Percentiles rank a stretch among this genome's conserved stretches.
Conservation (phyloP, 1,140 invertebrate species). For the Macrotrachela quadricornifera region DNA sequence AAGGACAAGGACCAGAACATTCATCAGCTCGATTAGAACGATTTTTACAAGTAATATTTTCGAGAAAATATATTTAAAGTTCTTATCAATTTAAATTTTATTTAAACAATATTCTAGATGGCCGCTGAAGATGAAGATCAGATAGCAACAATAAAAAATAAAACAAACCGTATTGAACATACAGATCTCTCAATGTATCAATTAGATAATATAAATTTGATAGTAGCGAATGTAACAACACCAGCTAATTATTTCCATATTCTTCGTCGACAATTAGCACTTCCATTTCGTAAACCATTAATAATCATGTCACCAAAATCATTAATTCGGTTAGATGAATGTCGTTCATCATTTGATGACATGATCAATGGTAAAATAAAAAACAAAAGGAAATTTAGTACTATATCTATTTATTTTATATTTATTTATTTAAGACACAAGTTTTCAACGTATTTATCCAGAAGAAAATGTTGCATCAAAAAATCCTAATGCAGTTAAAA, state of each 20-base stretch:
- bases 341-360: conserved; percentile 73
- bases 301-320: conserved; percentile 94
- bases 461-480: conserved; percentile 40
- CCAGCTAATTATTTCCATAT: conserved; percentile 93
- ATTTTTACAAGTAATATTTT: conserved; percentile 69
- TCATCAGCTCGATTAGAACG: conserved; percentile 79
- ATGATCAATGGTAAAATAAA: not conserved
- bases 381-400: conserved; percentile 39
- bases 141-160: not conserved
- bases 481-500: conserved; percentile 51
- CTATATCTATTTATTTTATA: not conserved
- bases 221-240: conserved; percentile 78
- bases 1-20: conserved; percentile 98
- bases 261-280: conserved; percentile 69
- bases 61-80: conserved; percentile 39
- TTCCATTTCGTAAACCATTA: conserved; percentile 81
- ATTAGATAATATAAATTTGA: conserved; percentile 72
- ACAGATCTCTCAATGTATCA: conserved; percentile 50
- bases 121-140: conserved; percentile 1
- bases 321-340: conserved; percentile 75
- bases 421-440: not conserved
- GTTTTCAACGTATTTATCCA: conserved; percentile 2
- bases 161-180: not conserved
- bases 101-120: not conserved
- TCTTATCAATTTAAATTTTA: no score